Evolutionary conservation across 2,888 invertebrate species (phyloP), one percentile per base, ranked within the genome.

Genomic region (Rotaria magnacalcarata): DNA sequence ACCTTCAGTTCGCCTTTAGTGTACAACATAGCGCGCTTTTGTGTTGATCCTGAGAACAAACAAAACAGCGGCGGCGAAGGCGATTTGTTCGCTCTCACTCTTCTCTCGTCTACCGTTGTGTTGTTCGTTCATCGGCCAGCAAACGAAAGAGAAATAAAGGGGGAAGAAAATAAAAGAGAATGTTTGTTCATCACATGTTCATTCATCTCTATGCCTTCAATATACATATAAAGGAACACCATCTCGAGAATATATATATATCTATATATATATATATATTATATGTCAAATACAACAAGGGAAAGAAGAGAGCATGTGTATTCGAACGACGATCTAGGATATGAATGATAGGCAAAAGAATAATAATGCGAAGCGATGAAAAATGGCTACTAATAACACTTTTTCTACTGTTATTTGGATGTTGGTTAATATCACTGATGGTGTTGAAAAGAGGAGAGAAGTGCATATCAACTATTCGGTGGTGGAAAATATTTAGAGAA

Each of bases 31-130:
- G 67, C 34, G 27, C 16, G 67, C 67, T 67, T 67, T 67, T 67
- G 67, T 67, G 67, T 67, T 67, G 67, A 67, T 67, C 67, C 67
- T 67, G 67, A 67, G 67, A 67, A 67, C 67, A 67, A 67, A 67
- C 67, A 67, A 67, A 34, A 67, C 67, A 67, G 34, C 67, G 67
- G 67, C 67, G 67, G 67, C 19, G 67, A 67, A 67, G 67, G 67
- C 67, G 67, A 67, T 67, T 67, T 67, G 67, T 67, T 67, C 67
- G 34, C 67, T 67, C 67, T 67, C 34, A 67, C 34, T 67, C 34
- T 34, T 67, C 67, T 34, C 16, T 16, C 34, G 67, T 67, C 67
- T 6, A 67, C 34, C 67, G 34, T 34, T 67, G 67, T 67, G 67
- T 67, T 27, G 19, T 67, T 67, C 67, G 67, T 67, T 67, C 67